These are phyloP conservation scores for Eucidaris tribuloides DNA, from an alignment of 35 echinoderm and acorn worm species.

Conservation along the genomic window DNA sequence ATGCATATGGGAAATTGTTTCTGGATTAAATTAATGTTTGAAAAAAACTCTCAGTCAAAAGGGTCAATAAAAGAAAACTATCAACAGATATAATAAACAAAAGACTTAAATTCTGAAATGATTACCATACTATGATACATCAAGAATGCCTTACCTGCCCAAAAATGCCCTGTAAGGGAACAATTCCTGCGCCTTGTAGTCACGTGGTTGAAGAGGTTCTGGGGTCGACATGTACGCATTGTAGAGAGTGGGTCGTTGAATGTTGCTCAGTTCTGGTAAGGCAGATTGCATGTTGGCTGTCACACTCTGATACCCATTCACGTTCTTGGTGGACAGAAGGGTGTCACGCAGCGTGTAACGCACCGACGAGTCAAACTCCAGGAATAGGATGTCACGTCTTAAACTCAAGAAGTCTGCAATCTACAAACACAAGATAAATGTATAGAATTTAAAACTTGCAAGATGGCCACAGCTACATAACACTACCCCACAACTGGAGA, in stretches of 20 bases:
- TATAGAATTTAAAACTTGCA: too few species aligned
- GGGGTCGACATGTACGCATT: conserved; percentile 58
- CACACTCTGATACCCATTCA: conserved; percentile 39
- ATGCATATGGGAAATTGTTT: too few species aligned
- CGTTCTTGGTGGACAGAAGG: conserved; percentile 78
- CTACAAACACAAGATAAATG: too few species aligned
- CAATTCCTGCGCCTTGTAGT: conserved; percentile 62
- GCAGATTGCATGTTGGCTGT: conserved; percentile 76
- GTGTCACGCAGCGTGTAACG: conserved; percentile 90
- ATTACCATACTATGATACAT: too few species aligned
- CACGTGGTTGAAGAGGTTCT: conserved; percentile 82
- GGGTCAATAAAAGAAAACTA: too few species aligned
- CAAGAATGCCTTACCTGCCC: conserved; percentile 62
- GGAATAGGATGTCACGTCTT: conserved; percentile 79
- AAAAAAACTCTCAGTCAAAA: too few species aligned
- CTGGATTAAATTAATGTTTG: too few species aligned
- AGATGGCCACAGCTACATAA: too few species aligned
- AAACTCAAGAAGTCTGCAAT: conserved; percentile 81
- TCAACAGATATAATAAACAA: too few species aligned
- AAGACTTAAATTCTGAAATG: too few species aligned
- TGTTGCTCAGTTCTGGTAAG: conserved; percentile 64
- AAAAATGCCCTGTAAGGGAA: conserved; percentile 83
- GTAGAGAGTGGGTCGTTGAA: conserved; percentile 64
- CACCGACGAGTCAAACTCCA: conserved; percentile 85
- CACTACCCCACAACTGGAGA: too few species aligned